These are phyloP conservation scores for Phylloscopus whistleri DNA, from an alignment of 2,113 vertebrate species.

Conservation along the genomic window DNA sequence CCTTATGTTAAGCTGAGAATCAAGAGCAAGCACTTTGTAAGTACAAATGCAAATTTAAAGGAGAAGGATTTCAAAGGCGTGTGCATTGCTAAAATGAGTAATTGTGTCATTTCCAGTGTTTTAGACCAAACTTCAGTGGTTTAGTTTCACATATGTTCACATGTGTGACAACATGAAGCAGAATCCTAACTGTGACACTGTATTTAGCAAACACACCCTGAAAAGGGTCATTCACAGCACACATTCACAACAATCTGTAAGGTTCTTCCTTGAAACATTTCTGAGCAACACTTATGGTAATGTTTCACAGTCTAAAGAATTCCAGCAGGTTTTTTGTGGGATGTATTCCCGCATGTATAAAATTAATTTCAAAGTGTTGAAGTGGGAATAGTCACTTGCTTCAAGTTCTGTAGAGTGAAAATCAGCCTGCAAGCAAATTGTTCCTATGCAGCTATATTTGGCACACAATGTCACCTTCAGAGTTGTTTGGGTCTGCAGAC, in stretches of 20 bases:
- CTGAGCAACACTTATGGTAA: background rate
- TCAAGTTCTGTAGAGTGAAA: constrained; percentile 21
- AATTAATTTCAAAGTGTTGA: constrained; percentile 50
- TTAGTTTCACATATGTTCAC: background rate
- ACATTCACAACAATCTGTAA: background rate
- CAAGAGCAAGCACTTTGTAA: background rate
- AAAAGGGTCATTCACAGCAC: background rate
- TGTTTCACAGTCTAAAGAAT: background rate
- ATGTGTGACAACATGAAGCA: background rate
- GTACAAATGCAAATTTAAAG: background rate
- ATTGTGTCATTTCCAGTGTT: background rate
- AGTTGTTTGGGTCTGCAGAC: background rate
- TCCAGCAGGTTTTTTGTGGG: constrained; percentile 20
- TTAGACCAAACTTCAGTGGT: background rate
- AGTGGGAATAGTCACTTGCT: constrained; percentile 15
- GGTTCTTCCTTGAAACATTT: background rate
- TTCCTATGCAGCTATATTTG: constrained; percentile 7
- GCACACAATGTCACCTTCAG: constrained; percentile 56
- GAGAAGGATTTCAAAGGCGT: background rate
- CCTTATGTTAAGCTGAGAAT: background rate
- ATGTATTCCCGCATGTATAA: background rate
- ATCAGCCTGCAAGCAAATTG: background rate
- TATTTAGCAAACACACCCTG: background rate
- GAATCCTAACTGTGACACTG: background rate
- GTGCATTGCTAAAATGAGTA: background rate